A percentile compares a stretch with the other conserved stretches of the same genome.
Conservation (phyloP, 2,797 vertebrate genomes). For the Muscicapa comitata region DNA sequence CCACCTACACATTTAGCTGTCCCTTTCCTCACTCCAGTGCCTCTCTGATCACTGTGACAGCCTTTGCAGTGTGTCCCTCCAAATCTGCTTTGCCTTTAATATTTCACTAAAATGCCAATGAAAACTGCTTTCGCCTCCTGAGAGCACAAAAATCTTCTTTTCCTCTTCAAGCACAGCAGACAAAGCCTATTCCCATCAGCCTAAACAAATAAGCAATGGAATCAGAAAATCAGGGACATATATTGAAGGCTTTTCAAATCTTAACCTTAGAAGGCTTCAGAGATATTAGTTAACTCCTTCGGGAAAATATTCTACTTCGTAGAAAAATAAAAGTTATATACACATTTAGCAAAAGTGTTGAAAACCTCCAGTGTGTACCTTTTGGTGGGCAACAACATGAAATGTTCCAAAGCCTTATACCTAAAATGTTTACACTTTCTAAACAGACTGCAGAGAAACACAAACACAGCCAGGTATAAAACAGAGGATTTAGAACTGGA, state of each 20-base stretch:
- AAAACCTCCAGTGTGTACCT: background rate
- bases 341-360: slow-evolving; percentile 5
- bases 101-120: slow-evolving; percentile 83
- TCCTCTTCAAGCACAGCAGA: slow-evolving; percentile 46
- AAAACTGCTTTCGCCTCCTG: slow-evolving; percentile 65
- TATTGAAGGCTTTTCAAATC: slow-evolving; percentile 52
- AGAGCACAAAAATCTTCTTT: slow-evolving; percentile 64
- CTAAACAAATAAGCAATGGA: slow-evolving; percentile 68
- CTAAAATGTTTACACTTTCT: slow-evolving; percentile 12
- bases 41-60: slow-evolving; percentile 80
- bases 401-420: background rate
- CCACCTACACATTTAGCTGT: slow-evolving; percentile 58
- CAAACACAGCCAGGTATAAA: background rate
- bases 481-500: fast-evolving
- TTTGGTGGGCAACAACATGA: background rate
- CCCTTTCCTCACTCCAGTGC: slow-evolving; percentile 73
- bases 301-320: slow-evolving; percentile 19
- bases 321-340: background rate
- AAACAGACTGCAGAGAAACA: background rate
- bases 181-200: slow-evolving; percentile 68
- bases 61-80: slow-evolving; percentile 75
- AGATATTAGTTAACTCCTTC: slow-evolving; percentile 59
- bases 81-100: slow-evolving; percentile 84
- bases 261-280: slow-evolving; percentile 26
- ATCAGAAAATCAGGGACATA: slow-evolving; percentile 53